Conservation (phyloP, 2,113 vertebrate genomes). For the Zosterops lateralis region DNA sequence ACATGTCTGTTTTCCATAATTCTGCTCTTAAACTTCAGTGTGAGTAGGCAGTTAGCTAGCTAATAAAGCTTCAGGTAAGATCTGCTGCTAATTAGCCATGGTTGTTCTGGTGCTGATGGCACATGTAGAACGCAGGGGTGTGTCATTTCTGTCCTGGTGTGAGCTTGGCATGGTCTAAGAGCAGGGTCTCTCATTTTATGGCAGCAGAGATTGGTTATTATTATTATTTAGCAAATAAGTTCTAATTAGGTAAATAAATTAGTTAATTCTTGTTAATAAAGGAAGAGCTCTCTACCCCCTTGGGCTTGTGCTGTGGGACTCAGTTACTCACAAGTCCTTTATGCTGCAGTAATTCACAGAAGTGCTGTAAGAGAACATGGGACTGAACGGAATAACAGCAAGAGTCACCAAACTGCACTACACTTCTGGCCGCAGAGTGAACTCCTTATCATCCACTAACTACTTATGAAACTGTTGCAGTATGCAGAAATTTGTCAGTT, state of each 20-base stretch:
- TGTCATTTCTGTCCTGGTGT: not conserved
- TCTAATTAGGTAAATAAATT: not conserved
- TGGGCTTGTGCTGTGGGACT: not conserved
- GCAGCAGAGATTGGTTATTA: not conserved
- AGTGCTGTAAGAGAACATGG: not conserved
- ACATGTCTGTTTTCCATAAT: not conserved
- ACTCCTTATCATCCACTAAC: not conserved
- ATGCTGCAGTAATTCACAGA: not conserved
- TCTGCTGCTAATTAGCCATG: not conserved
- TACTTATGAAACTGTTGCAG: not conserved
- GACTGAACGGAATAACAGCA: not conserved
- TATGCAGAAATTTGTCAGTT: not conserved
- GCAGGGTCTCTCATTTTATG: not conserved
- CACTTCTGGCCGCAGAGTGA: not conserved
- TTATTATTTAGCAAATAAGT: not conserved
- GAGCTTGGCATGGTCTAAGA: not conserved
- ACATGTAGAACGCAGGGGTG: not conserved
- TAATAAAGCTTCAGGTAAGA: not conserved
- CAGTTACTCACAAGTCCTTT: rapidly evolving
- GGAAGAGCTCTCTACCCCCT: not conserved
- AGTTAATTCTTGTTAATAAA: not conserved
- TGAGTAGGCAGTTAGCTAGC: not conserved
- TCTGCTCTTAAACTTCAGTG: not conserved
- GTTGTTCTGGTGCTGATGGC: not conserved
- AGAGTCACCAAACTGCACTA: not conserved